Base-by-base conservation (phyloP, 2,797 vertebrate genomes). In the Gallinago solitaria region DNA sequence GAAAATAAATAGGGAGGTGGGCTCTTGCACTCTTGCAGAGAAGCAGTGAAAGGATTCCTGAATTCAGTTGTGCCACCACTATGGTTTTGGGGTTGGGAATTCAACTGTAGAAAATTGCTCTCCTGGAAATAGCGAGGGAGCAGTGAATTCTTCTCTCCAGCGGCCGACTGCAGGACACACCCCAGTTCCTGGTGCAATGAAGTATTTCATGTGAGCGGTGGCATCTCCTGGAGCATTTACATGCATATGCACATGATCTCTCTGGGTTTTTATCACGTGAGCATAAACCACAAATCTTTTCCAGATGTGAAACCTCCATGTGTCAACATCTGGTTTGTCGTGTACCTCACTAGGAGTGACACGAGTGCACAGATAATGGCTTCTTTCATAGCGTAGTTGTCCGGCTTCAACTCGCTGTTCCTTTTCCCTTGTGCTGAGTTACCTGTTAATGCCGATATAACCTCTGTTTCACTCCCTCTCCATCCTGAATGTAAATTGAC, bases 401-500 rank as follows among this genome's bases (percentile, higher is more conserved):
- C 47, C 24, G 61, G 30, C n/a, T 91, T 74, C 37, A 30, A 37
- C 48, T 76, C 53, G 60, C 19, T 51, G 32, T 23, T 92, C 30
- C 9, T 79, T 70, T 93, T 73, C 43, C 28, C 53, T 76, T 32
- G 6, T 75, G 11, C n/a, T 90, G 92, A 83, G 61, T 76, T 89
- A 59, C n/a, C 68, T 25, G 19, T 50, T 90, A 81, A 82, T 69
- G 50, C 47, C 1, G 0, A 13, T 69, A 19, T 14, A 90, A 82
- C 67, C 74, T 90, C 71, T 57, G 17, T 59, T 96, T 91, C 15
- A 9, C 81, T 94, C 63, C 18, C 51, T 79, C 51, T 73, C 53
- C 74, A 60, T 92, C 50, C 50, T 83, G 83, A 84, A 19, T 97
- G 92, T 96, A 97, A 97, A 93, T 64, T 2, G 86, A 95, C 96